Evolutionary conservation across 2,797 vertebrate genomes (phyloP), one percentile per base, ranked within the genome.

Genomic region (Trichosurus vulpecula): DNA sequence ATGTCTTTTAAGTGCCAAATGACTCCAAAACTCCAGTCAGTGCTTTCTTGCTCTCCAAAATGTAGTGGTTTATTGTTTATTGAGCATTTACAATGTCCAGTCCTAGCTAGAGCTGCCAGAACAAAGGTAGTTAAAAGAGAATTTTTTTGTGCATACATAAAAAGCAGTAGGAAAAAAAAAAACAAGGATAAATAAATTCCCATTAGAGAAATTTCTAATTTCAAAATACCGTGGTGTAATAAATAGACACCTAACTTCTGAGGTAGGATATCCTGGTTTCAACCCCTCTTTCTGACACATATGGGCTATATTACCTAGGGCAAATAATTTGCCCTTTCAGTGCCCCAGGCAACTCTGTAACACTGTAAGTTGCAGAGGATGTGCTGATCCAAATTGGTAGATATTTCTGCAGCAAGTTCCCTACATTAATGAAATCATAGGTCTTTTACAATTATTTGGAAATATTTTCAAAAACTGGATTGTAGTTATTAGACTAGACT

Each of bases 1-100:
- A 95, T 41, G 91, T 66, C 51, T 92, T 54, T 97, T 96, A 97
- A 94, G 95, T 97, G 66, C 90, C 58, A 97, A 97, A 93, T 96
- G 53, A 96, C 94, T 95, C 92, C 55, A 93, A 94, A 96, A 96
- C 96, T 97, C 52, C 95, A 3, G 0, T 56, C 91, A 96, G 94
- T 97, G 66, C 19, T 81, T 47, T 25, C n/a, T 81, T 81, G n/a
- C 8, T 25, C 22, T 22, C 66, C 5, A 87, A 27, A 47, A 51
- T 51, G 9, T 27, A 87, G 22, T 47, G 10, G n/a, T 87, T 81
- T 81, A 25, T 81, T 81, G 3, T 27, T 87, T 27, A 47, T 87
- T 9, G n/a, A 74, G 2, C 66, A 74, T 41, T 10, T 25, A 25
- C 19, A 22, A 8, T 87, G 9, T 25, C 19, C 47, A 16, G n/a